A percentile compares a stretch with the other conserved stretches of the same genome.
Evolutionary conservation across 2,113 vertebrate genomes (phyloP).

Genomic region (Trinectes maculatus): DNA sequence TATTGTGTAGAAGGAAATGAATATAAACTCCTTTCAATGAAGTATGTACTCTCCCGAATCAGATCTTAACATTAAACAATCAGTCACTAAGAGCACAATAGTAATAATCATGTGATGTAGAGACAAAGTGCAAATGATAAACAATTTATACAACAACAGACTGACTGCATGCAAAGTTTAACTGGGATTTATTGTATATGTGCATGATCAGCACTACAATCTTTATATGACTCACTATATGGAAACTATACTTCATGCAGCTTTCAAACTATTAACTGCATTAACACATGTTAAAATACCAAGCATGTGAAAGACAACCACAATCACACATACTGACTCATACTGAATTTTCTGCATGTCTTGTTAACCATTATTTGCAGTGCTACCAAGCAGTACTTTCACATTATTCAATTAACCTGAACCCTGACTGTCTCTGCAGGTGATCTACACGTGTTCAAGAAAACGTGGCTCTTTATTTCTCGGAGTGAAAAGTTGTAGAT

Average conservation of each 20-base stretch:
- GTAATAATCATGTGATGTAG: too few species aligned
- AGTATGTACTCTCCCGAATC: background rate
- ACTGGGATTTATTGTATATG: background rate
- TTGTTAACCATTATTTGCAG: slow-evolving; percentile 52
- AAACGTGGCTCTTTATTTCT: slow-evolving; percentile 9
- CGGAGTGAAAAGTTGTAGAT: slow-evolving; percentile 1
- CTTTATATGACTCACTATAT: slow-evolving; percentile 43
- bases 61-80: background rate
- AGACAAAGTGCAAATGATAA: too few species aligned
- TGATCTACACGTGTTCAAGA: slow-evolving; percentile 25
- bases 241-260: slow-evolving; percentile 47
- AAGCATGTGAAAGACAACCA: slow-evolving; percentile 11
- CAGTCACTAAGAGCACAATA: too few species aligned
- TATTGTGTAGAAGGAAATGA: background rate
- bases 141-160: background rate
- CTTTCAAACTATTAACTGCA: too few species aligned
- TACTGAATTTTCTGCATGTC: too few species aligned
- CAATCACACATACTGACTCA: too few species aligned
- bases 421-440: slow-evolving; percentile 44
- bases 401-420: slow-evolving; percentile 55
- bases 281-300: too few species aligned
- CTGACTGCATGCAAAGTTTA: too few species aligned
- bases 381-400: slow-evolving; percentile 15
- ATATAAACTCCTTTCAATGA: background rate
- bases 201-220: slow-evolving; percentile 29